Percentiles rank a stretch among this genome's conserved stretches.
These are phyloP conservation scores for Drosophila sechellia DNA, from an alignment of 1,140 invertebrate species.

Conservation along the genomic window DNA sequence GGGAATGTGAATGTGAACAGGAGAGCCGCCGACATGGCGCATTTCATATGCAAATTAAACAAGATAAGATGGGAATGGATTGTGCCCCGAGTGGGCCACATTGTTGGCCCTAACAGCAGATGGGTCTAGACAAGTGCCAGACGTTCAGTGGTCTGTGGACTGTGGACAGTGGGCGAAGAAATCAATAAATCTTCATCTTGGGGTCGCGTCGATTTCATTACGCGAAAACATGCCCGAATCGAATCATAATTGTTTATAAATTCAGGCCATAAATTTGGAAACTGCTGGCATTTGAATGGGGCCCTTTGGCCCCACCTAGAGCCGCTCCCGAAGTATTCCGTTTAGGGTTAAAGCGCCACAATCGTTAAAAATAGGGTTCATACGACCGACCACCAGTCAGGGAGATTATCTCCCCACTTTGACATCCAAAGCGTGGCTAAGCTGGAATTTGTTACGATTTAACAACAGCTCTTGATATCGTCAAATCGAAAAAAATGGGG, in stretches of 20 bases:
- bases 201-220: slow-evolving; percentile 36
- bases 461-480: slow-evolving; percentile 51
- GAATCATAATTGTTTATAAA: slow-evolving; percentile 78
- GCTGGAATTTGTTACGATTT: slow-evolving; percentile 69
- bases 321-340: slow-evolving; percentile 39
- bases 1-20: slow-evolving; percentile 62
- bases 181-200: slow-evolving; percentile 60
- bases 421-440: slow-evolving; percentile 51
- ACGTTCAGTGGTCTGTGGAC: slow-evolving; percentile 9
- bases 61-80: slow-evolving; percentile 56
- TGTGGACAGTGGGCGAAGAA: slow-evolving; percentile 15
- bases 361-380: slow-evolving; percentile 49
- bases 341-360: slow-evolving; percentile 48
- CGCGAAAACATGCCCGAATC: slow-evolving; percentile 28
- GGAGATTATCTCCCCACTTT: slow-evolving; percentile 64
- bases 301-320: slow-evolving; percentile 56
- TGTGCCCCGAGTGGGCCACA: neutral
- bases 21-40: slow-evolving; percentile 60
- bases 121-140: slow-evolving; percentile 70
- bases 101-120: slow-evolving; percentile 4
- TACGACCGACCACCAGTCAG: slow-evolving; percentile 24
- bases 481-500: no score
- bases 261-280: slow-evolving; percentile 66
- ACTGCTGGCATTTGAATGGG: slow-evolving; percentile 63
- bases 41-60: slow-evolving; percentile 81